Conservation (phyloP, 2,797 vertebrate species). For the Alfaro cultratus region DNA sequence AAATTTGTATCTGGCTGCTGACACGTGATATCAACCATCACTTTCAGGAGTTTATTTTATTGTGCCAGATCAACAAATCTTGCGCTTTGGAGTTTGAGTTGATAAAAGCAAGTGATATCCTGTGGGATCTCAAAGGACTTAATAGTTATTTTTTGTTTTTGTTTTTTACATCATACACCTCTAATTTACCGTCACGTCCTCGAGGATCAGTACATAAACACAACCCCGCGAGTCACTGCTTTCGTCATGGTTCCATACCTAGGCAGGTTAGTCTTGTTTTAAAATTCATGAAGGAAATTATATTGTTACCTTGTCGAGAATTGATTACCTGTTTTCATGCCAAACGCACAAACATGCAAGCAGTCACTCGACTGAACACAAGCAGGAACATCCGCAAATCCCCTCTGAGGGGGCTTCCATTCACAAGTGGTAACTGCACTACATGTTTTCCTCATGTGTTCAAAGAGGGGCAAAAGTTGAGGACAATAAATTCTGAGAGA, state of each 20-base stretch:
- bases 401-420: conserved; percentile 61
- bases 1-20: neutral
- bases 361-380: conserved; percentile 52
- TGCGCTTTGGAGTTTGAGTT: conserved; percentile 16
- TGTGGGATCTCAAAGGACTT: conserved; percentile 45
- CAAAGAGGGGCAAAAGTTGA: conserved; percentile 81
- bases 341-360: conserved; percentile 40
- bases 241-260: conserved; percentile 47
- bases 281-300: conserved; percentile 33
- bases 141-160: conserved; percentile 41
- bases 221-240: conserved; percentile 29
- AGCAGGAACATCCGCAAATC: conserved; percentile 54
- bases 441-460: conserved; percentile 79
- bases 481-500: conserved; percentile 85
- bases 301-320: conserved; percentile 28
- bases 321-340: conserved; percentile 38
- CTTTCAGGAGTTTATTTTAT: neutral
- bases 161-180: conserved; percentile 63
- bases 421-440: conserved; percentile 73
- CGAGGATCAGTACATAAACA: conserved; percentile 60
- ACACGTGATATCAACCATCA: neutral
- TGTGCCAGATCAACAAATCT: conserved; percentile 1
- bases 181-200: conserved; percentile 65
- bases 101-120: conserved; percentile 21
- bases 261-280: conserved; percentile 30